Percentiles rank a stretch among this genome's conserved stretches.
These are phyloP conservation scores for Amphipoea oculea DNA, from an alignment of 2,888 invertebrate species.

Conservation along the genomic window DNA sequence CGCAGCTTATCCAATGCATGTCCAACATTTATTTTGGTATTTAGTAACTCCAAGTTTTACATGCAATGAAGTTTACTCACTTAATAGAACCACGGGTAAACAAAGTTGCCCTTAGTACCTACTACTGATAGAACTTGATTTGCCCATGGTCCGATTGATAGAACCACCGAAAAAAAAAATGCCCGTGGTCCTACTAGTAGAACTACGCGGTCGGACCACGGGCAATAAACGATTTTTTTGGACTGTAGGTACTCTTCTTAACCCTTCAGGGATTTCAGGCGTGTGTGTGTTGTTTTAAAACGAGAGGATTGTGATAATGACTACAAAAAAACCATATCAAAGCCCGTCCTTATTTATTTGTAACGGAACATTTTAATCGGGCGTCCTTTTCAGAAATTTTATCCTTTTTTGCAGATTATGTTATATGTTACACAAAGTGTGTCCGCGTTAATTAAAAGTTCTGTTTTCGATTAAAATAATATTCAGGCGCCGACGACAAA, in stretches of 20 bases:
- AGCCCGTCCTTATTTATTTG: background rate
- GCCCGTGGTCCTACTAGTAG: too few species aligned
- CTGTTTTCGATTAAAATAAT: conserved; percentile 63
- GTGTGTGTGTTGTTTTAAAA: background rate
- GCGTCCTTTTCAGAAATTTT: background rate
- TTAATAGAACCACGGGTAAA: too few species aligned
- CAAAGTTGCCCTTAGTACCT: too few species aligned
- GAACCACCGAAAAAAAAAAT: too few species aligned
- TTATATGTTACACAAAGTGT: conserved; percentile 51
- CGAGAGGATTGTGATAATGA: background rate
- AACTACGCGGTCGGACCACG: too few species aligned
- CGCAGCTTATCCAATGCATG: too few species aligned
- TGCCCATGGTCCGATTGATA: too few species aligned
- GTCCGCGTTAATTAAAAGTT: conserved; percentile 63
- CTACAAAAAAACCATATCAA: conserved; percentile 10
- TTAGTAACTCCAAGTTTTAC: too few species aligned
- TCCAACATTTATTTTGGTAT: too few species aligned
- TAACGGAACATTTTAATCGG: background rate
- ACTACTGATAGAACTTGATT: too few species aligned
- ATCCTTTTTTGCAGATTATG: conserved; percentile 44
- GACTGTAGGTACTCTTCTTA: background rate
- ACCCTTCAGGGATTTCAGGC: background rate
- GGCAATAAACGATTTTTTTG: too few species aligned
- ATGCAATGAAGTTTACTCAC: too few species aligned
- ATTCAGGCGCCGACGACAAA: conserved; percentile 43